These are phyloP conservation scores for Anastatus disparis DNA, from an alignment of 1,140 invertebrate species.

Conservation along the genomic window DNA sequence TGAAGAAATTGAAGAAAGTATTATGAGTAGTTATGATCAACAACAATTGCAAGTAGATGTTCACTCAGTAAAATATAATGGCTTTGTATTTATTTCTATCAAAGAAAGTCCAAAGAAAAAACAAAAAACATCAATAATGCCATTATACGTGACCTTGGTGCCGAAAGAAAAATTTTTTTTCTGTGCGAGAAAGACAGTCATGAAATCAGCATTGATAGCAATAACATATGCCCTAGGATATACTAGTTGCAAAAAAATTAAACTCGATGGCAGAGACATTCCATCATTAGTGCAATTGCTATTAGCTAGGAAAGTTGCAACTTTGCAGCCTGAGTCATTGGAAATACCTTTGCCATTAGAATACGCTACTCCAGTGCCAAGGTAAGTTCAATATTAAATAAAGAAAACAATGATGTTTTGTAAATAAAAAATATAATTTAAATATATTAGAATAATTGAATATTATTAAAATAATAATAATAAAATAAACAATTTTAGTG, in stretches of 20 bases:
- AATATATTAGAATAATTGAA: constrained; percentile 14
- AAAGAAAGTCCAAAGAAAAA: constrained; percentile 29
- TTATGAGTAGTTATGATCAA: constrained; percentile 40
- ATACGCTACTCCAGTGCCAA: not conserved
- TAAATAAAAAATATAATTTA: not conserved
- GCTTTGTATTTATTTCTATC: constrained; percentile 48
- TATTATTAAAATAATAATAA: not conserved
- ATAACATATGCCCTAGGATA: constrained; percentile 50
- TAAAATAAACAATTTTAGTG: constrained; percentile 42
- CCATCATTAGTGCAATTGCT: constrained; percentile 53
- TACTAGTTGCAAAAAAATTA: constrained; percentile 40
- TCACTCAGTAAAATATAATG: constrained; percentile 41
- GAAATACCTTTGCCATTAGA: constrained; percentile 6
- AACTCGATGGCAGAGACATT: constrained; percentile 54
- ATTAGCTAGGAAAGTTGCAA: constrained; percentile 46
- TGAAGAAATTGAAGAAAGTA: constrained; percentile 40
- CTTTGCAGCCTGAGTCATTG: constrained; percentile 3
- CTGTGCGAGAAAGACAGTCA: constrained; percentile 45
- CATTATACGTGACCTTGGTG: constrained; percentile 52
- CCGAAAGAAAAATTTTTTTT: constrained; percentile 54
- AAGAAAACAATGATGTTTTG: too few relatives aligned
- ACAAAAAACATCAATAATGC: not conserved
- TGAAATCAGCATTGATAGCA: constrained; percentile 36
- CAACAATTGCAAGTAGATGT: constrained; percentile 44
- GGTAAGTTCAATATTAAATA: constrained; percentile 1